Percentiles rank a stretch among this genome's conserved stretches.
Conservation (phyloP, 2,888 invertebrate genomes). For the Cosmorhoe ocellata region DNA sequence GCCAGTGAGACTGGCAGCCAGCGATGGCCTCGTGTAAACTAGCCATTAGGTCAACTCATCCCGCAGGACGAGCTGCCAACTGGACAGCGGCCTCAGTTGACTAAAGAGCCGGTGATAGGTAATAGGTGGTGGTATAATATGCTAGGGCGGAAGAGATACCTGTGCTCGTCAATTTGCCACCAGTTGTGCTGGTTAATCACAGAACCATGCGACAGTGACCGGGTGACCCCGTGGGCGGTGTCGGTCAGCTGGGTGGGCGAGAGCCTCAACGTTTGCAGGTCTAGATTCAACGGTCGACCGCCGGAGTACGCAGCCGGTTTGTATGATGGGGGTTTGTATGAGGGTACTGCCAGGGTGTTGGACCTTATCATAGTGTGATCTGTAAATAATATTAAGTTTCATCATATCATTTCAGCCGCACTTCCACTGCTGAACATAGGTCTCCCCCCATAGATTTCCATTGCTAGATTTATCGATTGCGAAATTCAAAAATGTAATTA, state of each 20-base stretch:
- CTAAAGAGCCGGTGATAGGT: too few species aligned
- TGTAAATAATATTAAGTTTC: conserved; percentile 48
- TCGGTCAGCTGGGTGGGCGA: conserved; percentile 69
- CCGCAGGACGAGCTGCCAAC: too few species aligned
- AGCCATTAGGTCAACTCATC: too few species aligned
- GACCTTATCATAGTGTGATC: conserved; percentile 79
- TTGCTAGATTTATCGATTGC: too few species aligned
- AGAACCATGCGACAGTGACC: conserved; percentile 85
- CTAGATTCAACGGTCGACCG: conserved; percentile 64
- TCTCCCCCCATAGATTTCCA: too few species aligned
- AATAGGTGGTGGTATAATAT: too few species aligned
- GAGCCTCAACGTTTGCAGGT: conserved; percentile 64
- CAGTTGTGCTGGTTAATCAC: conserved; percentile 80
- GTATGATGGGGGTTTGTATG: conserved; percentile 56
- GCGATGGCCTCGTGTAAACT: too few species aligned
- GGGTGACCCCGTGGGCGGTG: conserved; percentile 77
- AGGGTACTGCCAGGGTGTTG: conserved; percentile 77
- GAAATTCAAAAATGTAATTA: too few species aligned
- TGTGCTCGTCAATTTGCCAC: conserved; percentile 77
- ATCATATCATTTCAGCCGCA: too few species aligned
- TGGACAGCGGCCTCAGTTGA: too few species aligned
- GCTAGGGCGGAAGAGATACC: background rate
- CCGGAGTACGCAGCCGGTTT: conserved; percentile 54
- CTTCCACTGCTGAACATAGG: too few species aligned
- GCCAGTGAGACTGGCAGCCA: too few species aligned